Evolutionary conservation across 2,888 invertebrate species (phyloP), one percentile per base, ranked within the genome.

Genomic region (Dolomedes plantarius): DNA sequence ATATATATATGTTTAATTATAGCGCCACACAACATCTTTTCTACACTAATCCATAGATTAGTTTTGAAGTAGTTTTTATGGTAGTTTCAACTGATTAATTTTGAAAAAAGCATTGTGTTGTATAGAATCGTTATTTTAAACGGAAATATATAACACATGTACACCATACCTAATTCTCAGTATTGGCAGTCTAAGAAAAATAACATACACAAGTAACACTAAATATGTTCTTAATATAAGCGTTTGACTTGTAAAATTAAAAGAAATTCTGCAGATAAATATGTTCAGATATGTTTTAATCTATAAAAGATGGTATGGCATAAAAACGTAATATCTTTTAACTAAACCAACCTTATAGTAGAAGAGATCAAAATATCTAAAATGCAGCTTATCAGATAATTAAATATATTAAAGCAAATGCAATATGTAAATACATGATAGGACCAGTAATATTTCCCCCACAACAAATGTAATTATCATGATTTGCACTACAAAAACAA

Each of bases 1-100:
- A 86, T 68, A 68, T 73, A 75, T 73, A 56, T 77, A 74, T 68
- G 41, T 85, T 85, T 29, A 68, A 69, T 39, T 39, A 69, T 36
- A 39, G 46, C 46, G 36, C 76, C 32, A 71, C 64, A 69, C 71
- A 41, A 56, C 50, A 80, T 64, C 46, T 28, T 64, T 41, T 16
- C 56, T 56, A 56, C 56, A 56, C 56, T 23, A 56, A 56, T 56
- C 56, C 56, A 23, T 23, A 3, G 56, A 56, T 56, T 56, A 56
- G 56, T 56, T 56, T 23, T 36, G 6, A 36, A 36, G 36, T n/a
- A n/a, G n/a, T 36, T 36, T 36, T 36, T 7, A 36, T 36, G 36
- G 23, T 23, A 1, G 3, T 56, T 19, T 56, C 5, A 56, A 19
- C 23, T 23, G 5, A 23, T 56, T 56, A 56, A 56, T 56, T 56